Conservation (phyloP, 2,797 vertebrate genomes). For the Acanthiza pusilla region DNA sequence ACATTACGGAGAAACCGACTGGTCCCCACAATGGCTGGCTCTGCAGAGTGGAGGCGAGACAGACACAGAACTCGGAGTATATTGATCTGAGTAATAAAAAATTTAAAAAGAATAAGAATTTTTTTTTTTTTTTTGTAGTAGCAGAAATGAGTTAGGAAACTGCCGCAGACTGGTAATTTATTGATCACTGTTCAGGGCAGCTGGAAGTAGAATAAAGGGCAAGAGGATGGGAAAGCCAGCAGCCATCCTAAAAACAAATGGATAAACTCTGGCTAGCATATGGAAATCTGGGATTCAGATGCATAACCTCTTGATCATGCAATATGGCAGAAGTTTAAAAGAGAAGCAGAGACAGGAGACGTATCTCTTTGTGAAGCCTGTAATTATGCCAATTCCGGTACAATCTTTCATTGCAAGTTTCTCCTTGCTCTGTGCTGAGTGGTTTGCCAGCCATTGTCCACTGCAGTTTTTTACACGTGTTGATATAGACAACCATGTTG, state of each 20-base stretch:
- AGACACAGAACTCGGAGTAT: slow-evolving; percentile 26
- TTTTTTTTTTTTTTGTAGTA: background rate
- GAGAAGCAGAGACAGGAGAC: background rate
- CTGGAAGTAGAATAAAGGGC: slow-evolving; percentile 14
- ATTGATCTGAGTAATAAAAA: slow-evolving; percentile 64
- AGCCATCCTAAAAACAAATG: background rate
- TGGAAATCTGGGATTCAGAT: background rate
- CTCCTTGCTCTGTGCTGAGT: background rate
- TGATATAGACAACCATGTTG: background rate
- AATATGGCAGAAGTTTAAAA: background rate
- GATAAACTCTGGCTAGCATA: background rate
- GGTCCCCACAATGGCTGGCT: background rate
- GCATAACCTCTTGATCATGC: background rate
- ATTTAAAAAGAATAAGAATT: slow-evolving; percentile 9
- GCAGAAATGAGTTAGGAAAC: slow-evolving; percentile 22
- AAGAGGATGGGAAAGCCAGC: background rate
- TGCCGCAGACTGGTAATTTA: slow-evolving; percentile 6
- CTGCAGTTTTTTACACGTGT: background rate
- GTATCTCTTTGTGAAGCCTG: background rate
- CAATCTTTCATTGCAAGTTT: background rate
- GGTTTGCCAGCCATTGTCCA: background rate
- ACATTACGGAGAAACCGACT: background rate
- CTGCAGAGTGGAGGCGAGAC: background rate
- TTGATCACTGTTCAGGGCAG: slow-evolving; percentile 6
- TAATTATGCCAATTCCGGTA: background rate